phyloP scores from a whole-genome alignment of 2,113 vertebrate species.

The Rattus norvegicus region DNA sequence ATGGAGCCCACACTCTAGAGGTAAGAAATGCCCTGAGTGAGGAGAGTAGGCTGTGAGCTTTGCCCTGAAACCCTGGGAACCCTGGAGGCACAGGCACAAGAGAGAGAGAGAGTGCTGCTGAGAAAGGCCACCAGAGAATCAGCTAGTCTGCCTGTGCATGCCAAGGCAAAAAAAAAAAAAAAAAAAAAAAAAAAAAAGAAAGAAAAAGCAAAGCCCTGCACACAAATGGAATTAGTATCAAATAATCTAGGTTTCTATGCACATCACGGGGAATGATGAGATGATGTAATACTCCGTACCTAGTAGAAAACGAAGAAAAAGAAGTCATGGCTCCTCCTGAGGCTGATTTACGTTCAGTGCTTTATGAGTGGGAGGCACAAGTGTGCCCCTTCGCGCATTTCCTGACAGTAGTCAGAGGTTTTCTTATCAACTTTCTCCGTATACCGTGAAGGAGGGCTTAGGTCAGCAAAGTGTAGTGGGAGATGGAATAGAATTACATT shows the following conservation, averaged over 20 bases:
- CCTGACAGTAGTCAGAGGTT: not conserved
- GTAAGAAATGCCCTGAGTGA: not conserved
- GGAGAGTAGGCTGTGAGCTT: not conserved
- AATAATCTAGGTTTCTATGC: not conserved
- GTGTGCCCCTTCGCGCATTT: not conserved
- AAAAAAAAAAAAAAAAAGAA: too few species aligned
- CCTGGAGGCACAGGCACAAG: too few species aligned
- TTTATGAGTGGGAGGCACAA: not conserved
- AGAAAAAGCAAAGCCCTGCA: not conserved
- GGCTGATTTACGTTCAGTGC: not conserved
- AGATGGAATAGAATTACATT: not conserved
- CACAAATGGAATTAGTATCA: not conserved
- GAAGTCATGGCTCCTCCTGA: not conserved
- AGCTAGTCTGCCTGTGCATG: too few species aligned
- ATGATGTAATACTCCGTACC: not conserved
- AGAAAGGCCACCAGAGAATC: too few species aligned
- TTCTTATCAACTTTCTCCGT: not conserved
- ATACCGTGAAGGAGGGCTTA: not conserved
- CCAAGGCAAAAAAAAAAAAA: not conserved
- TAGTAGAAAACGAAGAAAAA: not conserved
- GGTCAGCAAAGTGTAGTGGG: not conserved
- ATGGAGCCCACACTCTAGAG: not conserved
- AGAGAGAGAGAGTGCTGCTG: too few species aligned
- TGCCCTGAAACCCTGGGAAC: not conserved
- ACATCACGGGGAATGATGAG: not conserved